A percentile compares a stretch with the other conserved stretches of the same genome.
phyloP scores from a whole-genome alignment of 2,113 vertebrate genomes.

The Psettodes erumei region DNA sequence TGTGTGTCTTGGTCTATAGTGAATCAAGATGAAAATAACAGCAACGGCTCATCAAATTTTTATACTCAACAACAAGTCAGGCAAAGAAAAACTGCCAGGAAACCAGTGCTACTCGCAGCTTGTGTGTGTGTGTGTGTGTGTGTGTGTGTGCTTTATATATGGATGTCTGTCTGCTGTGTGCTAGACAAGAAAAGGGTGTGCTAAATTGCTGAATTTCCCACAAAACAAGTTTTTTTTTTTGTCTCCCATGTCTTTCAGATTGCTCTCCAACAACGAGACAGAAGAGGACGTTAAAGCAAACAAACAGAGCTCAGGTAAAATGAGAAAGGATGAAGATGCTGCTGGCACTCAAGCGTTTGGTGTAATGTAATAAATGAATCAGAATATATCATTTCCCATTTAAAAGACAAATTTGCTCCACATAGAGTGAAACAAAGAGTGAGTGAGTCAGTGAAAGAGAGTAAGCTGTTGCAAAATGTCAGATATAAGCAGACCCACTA shows the following conservation, averaged over 20 bases:
- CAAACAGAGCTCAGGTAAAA: neutral
- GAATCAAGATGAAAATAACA: neutral
- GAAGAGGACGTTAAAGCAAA: too few species aligned
- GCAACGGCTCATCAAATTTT: constrained; percentile 18
- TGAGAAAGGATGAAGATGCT: neutral
- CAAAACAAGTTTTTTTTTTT: too few species aligned
- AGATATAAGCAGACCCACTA: too few species aligned
- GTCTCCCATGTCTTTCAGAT: too few species aligned
- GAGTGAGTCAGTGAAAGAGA: too few species aligned
- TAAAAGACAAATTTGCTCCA: too few species aligned
- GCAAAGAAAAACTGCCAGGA: neutral
- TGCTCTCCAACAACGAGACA: too few species aligned
- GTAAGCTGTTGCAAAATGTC: too few species aligned
- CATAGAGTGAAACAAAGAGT: too few species aligned
- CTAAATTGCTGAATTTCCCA: neutral
- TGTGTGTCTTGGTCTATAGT: neutral
- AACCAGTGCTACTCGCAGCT: neutral
- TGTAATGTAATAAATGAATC: neutral
- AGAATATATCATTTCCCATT: too few species aligned
- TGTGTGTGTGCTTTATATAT: neutral
- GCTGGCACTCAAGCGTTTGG: neutral
- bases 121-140: neutral
- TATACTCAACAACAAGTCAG: neutral
- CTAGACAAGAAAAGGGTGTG: neutral
- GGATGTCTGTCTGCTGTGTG: neutral